phyloP scores from a whole-genome alignment of 2,113 vertebrate species.

The Bos indicus region DNA sequence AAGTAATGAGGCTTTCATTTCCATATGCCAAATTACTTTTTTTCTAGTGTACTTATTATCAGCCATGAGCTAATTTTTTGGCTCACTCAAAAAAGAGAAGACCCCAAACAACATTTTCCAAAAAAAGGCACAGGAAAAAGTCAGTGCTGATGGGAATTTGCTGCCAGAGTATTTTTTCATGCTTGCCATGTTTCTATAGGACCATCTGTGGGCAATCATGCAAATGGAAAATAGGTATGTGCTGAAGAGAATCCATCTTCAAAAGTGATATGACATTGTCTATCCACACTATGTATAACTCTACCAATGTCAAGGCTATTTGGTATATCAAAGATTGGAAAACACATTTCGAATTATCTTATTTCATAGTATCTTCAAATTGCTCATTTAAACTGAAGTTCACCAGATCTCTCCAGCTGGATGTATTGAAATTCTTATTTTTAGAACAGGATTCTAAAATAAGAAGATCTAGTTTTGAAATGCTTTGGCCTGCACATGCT shows the following conservation, averaged over 20 bases:
- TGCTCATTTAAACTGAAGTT: slow-evolving; percentile 37
- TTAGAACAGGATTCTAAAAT: slow-evolving; percentile 58
- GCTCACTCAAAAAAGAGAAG: not conserved
- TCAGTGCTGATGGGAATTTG: not conserved
- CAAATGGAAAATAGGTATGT: not conserved
- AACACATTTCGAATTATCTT: not conserved
- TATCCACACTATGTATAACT: not conserved
- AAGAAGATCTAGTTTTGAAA: slow-evolving; percentile 53
- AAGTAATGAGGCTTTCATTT: slow-evolving; percentile 64
- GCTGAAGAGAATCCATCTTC: not conserved
- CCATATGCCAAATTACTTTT: slow-evolving; percentile 61
- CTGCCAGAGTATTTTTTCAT: not conserved
- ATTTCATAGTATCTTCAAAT: slow-evolving; percentile 26
- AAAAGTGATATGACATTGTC: not conserved
- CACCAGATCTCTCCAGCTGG: slow-evolving; percentile 40
- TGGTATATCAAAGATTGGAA: not conserved
- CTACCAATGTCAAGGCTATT: not conserved
- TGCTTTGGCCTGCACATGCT: slow-evolving; percentile 8
- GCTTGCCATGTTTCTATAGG: not conserved
- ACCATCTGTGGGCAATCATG: not conserved
- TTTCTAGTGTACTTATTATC: slow-evolving; percentile 43
- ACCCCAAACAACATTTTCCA: slow-evolving; percentile 17
- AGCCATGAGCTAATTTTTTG: slow-evolving; percentile 57
- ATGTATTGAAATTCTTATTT: slow-evolving; percentile 45
- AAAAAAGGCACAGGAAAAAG: not conserved